Percentiles rank a stretch among this genome's conserved stretches.
Evolutionary conservation across 1,140 invertebrate species (phyloP).

Genomic region (Neodiprion pinetum): DNA sequence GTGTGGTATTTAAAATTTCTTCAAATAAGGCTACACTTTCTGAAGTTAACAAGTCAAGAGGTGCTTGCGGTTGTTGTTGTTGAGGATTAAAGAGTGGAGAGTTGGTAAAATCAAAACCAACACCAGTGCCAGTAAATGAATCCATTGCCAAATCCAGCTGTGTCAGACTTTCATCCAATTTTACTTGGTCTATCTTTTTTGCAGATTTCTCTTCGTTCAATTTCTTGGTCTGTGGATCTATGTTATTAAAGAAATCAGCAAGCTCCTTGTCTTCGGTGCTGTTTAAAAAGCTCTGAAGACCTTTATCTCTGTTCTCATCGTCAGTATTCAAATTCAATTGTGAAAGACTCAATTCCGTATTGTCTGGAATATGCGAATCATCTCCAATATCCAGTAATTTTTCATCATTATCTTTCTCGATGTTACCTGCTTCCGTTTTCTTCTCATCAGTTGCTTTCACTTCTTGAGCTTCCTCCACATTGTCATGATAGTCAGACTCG

Average conservation of each 20-base stretch:
- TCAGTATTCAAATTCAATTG: conserved; percentile 24
- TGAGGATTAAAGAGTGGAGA: conserved; percentile 33
- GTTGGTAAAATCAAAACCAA: conserved; percentile 36
- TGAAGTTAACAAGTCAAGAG: conserved; percentile 45
- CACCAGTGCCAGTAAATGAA: conserved; percentile 37
- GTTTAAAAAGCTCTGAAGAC: neutral
- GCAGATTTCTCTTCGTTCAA: conserved; percentile 18
- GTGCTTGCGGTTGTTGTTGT: conserved; percentile 35
- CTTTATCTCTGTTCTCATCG: neutral
- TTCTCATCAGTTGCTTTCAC: conserved; percentile 36
- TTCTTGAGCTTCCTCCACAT: conserved; percentile 54
- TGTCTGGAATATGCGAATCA: conserved; percentile 30
- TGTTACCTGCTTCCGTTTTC: conserved; percentile 25
- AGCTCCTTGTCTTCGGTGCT: conserved; percentile 37
- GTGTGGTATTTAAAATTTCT: conserved; percentile 50
- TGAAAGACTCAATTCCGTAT: conserved; percentile 22
- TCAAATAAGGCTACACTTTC: conserved; percentile 53
- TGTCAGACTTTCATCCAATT: conserved; percentile 40
- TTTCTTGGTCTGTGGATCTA: conserved; percentile 16
- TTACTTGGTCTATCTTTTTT: conserved; percentile 21
- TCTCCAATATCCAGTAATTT: conserved; percentile 48
- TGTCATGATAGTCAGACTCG: conserved; percentile 64
- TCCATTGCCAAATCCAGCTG: conserved; percentile 43
- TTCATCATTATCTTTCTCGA: conserved; percentile 34
- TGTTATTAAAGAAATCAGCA: conserved; percentile 43